phyloP scores from a whole-genome alignment of 2,888 invertebrate species.

The Conistra vaccinii region DNA sequence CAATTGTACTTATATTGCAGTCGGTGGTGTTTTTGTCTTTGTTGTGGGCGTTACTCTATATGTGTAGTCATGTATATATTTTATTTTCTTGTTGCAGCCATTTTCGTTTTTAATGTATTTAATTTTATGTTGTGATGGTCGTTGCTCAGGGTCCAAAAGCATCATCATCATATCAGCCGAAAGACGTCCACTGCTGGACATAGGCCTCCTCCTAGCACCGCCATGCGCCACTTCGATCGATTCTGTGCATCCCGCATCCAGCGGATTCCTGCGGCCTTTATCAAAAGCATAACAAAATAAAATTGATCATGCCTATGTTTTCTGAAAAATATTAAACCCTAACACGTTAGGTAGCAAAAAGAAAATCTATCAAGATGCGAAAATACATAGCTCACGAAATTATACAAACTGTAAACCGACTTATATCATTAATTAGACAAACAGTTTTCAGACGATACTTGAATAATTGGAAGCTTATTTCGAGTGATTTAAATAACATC shows the following conservation, averaged over 20 bases:
- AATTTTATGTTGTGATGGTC: background rate
- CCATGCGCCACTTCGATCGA: no score
- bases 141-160: no score
- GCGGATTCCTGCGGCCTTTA: no score
- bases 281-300: background rate
- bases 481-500: conserved; percentile 28
- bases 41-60: conserved; percentile 5
- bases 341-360: background rate
- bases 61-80: conserved; percentile 6
- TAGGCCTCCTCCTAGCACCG: no score
- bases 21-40: conserved; percentile 33
- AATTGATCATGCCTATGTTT: background rate
- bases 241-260: no score
- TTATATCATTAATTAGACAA: conserved; percentile 40
- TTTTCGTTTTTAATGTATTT: background rate
- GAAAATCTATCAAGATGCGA: background rate
- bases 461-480: conserved; percentile 36
- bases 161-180: no score
- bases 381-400: conserved; percentile 7
- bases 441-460: conserved; percentile 25
- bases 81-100: conserved; percentile 8
- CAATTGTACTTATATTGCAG: conserved; percentile 71
- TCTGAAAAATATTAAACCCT: background rate
- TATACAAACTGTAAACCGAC: conserved; percentile 14
- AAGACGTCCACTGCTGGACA: no score